Conservation (phyloP, 2,797 vertebrate genomes). For the Pteropus rufus region DNA sequence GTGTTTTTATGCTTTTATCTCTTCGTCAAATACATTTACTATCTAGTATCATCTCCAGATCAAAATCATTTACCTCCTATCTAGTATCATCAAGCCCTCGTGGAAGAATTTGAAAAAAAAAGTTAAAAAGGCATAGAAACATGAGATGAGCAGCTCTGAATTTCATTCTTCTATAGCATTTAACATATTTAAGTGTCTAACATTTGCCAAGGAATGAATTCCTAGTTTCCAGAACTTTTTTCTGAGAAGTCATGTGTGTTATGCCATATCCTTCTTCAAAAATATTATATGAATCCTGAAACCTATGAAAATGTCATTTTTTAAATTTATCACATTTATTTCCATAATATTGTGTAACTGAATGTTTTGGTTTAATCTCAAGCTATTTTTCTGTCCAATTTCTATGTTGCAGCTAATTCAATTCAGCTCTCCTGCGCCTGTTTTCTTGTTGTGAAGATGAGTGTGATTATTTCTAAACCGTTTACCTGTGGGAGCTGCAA, state of each 20-base stretch:
- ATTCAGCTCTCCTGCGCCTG: not conserved
- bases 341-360: not conserved
- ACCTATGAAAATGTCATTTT: not conserved
- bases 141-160: not conserved
- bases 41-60: not conserved
- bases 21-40: not conserved
- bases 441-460: not conserved
- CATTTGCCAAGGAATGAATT: not conserved
- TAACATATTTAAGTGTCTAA: not conserved
- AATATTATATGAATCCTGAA: not conserved
- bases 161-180: not conserved
- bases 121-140: not conserved
- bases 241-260: not conserved
- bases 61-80: not conserved
- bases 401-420: not conserved
- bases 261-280: not conserved
- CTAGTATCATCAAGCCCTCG: not conserved
- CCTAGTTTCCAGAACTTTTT: not conserved
- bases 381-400: not conserved
- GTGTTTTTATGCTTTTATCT: not conserved
- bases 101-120: not conserved
- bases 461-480: not conserved
- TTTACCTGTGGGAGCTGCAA: not conserved
- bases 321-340: not conserved
- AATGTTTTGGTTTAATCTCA: conserved; percentile 11